Conservation (phyloP, 2,113 vertebrate species). For the Octodon degus region DNA sequence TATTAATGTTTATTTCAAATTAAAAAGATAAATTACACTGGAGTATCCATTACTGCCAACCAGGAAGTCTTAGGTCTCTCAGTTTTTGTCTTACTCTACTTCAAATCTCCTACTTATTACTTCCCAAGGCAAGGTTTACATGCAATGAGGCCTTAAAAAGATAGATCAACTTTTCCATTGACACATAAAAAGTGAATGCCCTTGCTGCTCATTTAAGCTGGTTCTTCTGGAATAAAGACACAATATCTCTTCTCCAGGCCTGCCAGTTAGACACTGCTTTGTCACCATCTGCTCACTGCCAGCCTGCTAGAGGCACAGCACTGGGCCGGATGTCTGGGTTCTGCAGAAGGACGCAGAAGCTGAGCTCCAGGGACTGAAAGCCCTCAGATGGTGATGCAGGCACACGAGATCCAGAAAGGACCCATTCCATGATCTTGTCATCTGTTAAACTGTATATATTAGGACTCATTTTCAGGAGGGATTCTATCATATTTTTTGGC, state of each 20-base stretch:
- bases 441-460: neutral
- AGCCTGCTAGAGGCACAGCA: neutral
- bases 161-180: conserved; percentile 33
- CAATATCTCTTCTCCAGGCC: neutral
- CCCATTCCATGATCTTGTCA: neutral
- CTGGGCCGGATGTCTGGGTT: neutral
- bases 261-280: neutral
- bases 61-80: neutral
- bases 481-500: conserved; percentile 9
- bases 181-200: neutral
- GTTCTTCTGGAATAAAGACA: neutral
- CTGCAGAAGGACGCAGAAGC: neutral
- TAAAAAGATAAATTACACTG: conserved; percentile 47
- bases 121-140: neutral
- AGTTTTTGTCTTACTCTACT: neutral
- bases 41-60: neutral
- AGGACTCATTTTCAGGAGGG: conserved; percentile 30
- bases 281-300: neutral
- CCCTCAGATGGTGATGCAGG: neutral
- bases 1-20: conserved; percentile 36
- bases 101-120: conserved; percentile 26
- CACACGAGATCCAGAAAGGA: neutral
- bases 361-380: neutral
- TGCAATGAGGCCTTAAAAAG: conserved; percentile 16
- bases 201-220: neutral